A percentile compares a stretch with the other conserved stretches of the same genome.
Conservation (phyloP, 2,797 vertebrate genomes). For the Crocodylus rhombifer region DNA sequence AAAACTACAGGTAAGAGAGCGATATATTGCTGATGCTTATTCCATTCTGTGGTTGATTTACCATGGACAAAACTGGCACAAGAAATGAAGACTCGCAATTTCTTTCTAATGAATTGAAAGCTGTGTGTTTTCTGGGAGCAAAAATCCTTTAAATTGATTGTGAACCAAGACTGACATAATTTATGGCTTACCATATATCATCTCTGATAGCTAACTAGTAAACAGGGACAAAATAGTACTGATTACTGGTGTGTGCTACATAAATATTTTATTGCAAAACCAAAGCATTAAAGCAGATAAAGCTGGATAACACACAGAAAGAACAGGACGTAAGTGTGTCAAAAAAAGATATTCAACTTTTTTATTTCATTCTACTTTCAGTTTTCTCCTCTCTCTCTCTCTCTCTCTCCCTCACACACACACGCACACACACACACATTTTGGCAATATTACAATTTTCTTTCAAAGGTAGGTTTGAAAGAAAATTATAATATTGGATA, state of each 20-base stretch:
- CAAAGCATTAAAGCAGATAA: neutral
- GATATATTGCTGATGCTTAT: constrained; percentile 15
- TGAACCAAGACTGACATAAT: constrained; percentile 44
- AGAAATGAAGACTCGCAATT: constrained; percentile 55
- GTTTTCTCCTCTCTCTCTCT: no score
- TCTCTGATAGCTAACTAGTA: constrained; percentile 51
- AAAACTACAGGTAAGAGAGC: constrained; percentile 56
- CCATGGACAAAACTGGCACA: constrained; percentile 39
- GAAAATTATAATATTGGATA: neutral
- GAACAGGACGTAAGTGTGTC: neutral
- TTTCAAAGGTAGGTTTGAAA: neutral
- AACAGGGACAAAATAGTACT: constrained; percentile 30
- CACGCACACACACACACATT: no score
- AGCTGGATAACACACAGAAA: neutral
- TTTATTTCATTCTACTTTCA: no score
- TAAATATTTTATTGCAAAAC: neutral
- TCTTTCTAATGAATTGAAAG: constrained; percentile 45
- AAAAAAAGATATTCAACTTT: neutral
- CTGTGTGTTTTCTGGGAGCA: constrained; percentile 50
- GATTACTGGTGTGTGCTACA: constrained; percentile 15
- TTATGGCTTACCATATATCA: constrained; percentile 32
- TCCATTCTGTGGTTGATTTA: constrained; percentile 57
- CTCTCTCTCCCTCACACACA: no score
- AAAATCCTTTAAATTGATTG: constrained; percentile 45
- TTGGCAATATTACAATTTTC: no score